Evolutionary conservation across 2,797 vertebrate genomes (phyloP), one percentile per base, ranked within the genome.

Genomic region (Sebastes miniatus): DNA sequence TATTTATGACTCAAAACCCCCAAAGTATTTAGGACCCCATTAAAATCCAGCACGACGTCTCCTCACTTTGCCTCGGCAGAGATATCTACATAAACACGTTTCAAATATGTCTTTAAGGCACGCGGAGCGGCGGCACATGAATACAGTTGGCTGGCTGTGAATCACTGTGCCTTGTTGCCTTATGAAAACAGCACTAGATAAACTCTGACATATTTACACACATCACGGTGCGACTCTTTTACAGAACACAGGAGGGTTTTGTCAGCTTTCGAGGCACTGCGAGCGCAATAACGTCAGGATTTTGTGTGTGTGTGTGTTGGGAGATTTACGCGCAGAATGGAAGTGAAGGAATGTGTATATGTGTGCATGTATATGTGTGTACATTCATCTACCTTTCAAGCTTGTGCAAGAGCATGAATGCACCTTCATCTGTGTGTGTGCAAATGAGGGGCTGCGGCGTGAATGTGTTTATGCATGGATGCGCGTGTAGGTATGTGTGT

Each of bases 191-290:
- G 59, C 68, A 59, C 73, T 0, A 86, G 89, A 91, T 86, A 86
- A 89, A 90, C 81, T 76, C 47, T 88, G 90, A 90, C 89, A 91
- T 86, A 87, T 91, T 92, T 87, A 88, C 87, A 86, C 86, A 89
- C 89, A 86, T 89, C 88, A 31, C 8, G 3, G 29, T 59, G 67
- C 36, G 2, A 75, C 77, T 73, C 73, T 76, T 76, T 69, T 72
- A 66, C 71, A 73, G 59, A 81, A 85, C 79, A 73, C 75, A 80
- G 25, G 29, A 73, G 63, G 66, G 73, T 84, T 88, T 81, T 87
- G 84, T 86, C 71, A 76, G 87, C 89, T 91, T 92, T 91, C 74
- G n/a, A 91, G 85, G 87, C 81, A 78, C 73, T 3, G 32, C 1
- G 0, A 57, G 34, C 8, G 1, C 64, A 67, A 20, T 36, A 66